Evolutionary conservation across 2,888 invertebrate genomes (phyloP).

Genomic region (Spisula subtruncata): DNA sequence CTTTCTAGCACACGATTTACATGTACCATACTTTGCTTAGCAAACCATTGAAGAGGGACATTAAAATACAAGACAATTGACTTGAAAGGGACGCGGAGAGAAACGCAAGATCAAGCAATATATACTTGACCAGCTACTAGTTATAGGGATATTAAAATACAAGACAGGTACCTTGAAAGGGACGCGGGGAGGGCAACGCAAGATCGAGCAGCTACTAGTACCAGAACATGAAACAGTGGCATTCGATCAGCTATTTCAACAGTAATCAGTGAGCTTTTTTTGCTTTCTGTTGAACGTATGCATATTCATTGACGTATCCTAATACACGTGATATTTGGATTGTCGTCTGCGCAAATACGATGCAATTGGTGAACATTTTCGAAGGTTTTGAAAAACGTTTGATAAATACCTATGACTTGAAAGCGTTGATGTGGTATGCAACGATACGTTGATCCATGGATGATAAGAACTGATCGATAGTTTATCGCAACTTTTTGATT

Average conservation of each 20-base stretch:
- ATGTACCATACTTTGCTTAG: background rate
- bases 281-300: background rate
- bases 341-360: conserved; percentile 2
- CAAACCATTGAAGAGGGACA: background rate
- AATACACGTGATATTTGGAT: background rate
- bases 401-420: background rate
- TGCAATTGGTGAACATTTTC: background rate
- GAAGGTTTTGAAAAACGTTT: conserved; percentile 13
- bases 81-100: background rate
- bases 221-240: no score
- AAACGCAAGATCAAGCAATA: background rate
- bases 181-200: background rate
- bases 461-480: conserved; percentile 29
- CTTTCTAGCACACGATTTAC: background rate
- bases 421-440: background rate
- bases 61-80: background rate
- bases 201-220: background rate
- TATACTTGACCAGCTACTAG: background rate
- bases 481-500: conserved; percentile 17
- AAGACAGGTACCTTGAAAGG: background rate
- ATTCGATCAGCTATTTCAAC: background rate
- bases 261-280: background rate
- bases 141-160: background rate
- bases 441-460: conserved; percentile 8
- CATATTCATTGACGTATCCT: background rate